Percentiles rank a stretch among this genome's conserved stretches.
Conservation (phyloP, 2,797 vertebrate species). For the Todus mexicanus region DNA sequence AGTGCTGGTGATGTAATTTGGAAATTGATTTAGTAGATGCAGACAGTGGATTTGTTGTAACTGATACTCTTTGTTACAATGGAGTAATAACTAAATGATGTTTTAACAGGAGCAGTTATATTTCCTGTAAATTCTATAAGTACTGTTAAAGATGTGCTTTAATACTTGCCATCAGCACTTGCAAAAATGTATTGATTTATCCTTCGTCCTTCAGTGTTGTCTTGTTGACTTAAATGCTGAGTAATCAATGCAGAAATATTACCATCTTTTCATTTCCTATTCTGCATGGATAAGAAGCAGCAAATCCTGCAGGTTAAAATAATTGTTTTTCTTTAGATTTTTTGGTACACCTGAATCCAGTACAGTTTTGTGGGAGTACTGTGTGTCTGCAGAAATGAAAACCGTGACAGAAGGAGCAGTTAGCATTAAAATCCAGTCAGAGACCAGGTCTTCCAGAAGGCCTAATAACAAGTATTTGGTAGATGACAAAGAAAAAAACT, state of each 20-base stretch:
- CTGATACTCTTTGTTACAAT: neutral
- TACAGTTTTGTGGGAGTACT: neutral
- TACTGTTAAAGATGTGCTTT: no score
- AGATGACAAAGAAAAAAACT: neutral
- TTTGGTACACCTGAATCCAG: neutral
- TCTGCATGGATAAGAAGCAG: neutral
- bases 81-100: neutral
- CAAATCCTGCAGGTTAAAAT: neutral
- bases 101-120: neutral
- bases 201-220: neutral
- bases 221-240: neutral
- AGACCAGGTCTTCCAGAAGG: neutral
- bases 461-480: neutral
- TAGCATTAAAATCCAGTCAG: neutral
- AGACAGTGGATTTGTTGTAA: neutral
- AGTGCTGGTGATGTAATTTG: neutral
- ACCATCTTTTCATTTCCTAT: neutral
- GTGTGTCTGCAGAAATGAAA: neutral
- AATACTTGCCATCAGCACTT: no score
- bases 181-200: neutral
- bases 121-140: neutral
- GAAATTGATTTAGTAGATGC: neutral
- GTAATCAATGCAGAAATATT: neutral
- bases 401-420: neutral
- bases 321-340: neutral